A percentile compares a stretch with the other conserved stretches of the same genome.
Evolutionary conservation across 1,140 invertebrate species (phyloP).

Genomic region (Episyrphus balteatus): DNA sequence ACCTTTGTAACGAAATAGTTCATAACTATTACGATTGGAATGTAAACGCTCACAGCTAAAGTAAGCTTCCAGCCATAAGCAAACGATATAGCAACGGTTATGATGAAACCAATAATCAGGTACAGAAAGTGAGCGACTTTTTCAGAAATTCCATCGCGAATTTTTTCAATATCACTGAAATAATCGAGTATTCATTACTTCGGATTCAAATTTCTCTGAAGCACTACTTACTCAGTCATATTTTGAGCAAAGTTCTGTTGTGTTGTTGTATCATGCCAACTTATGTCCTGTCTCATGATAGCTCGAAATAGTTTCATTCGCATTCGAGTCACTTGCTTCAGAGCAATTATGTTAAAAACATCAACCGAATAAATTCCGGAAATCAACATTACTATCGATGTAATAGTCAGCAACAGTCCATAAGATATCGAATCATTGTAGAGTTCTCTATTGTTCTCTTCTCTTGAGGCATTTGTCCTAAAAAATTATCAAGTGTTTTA

Average conservation of each 20-base stretch:
- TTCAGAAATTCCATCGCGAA: conserved; percentile 74
- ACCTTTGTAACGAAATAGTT: conserved; percentile 53
- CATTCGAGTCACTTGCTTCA: conserved; percentile 57
- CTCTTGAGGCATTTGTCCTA: conserved; percentile 41
- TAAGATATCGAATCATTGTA: conserved; percentile 56
- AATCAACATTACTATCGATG: conserved; percentile 51
- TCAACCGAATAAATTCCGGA: conserved; percentile 53
- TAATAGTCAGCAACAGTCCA: conserved; percentile 44
- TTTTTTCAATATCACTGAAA: conserved; percentile 67
- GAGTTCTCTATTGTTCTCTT: conserved; percentile 46
- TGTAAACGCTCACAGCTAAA: conserved; percentile 61
- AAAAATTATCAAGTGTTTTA: background rate
- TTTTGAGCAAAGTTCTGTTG: conserved; percentile 79
- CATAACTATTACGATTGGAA: conserved; percentile 62
- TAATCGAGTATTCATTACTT: background rate
- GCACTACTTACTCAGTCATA: conserved; percentile 61
- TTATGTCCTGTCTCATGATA: conserved; percentile 76
- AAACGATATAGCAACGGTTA: conserved; percentile 54
- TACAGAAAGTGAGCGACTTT: conserved; percentile 68
- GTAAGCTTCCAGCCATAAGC: conserved; percentile 68
- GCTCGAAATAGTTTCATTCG: conserved; percentile 57
- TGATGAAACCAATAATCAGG: conserved; percentile 49
- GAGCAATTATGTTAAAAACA: conserved; percentile 51
- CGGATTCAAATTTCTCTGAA: background rate
- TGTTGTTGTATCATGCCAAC: conserved; percentile 76